Conservation (phyloP, 2,888 invertebrate genomes). For the Dicycla oo region DNA sequence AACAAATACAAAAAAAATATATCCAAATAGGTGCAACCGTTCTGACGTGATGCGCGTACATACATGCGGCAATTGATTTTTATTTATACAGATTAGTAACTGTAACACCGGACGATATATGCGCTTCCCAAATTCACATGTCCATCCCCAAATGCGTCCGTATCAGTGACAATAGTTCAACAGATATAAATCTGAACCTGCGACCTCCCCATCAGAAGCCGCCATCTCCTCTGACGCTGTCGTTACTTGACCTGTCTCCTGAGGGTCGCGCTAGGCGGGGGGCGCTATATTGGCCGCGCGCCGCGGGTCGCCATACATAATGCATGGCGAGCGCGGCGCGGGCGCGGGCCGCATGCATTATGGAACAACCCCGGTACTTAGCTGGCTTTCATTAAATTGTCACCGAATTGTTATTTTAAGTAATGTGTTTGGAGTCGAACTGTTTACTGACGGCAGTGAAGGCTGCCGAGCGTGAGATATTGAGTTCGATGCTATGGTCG, state of each 20-base stretch:
- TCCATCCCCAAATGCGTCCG: not conserved
- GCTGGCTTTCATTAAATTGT: slow-evolving; percentile 58
- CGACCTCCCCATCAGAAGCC: slow-evolving; percentile 13
- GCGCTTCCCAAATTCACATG: not conserved
- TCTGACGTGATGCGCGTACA: no score
- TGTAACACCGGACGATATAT: no score
- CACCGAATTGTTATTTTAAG: slow-evolving; percentile 56
- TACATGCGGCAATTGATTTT: no score
- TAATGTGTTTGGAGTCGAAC: slow-evolving; percentile 30
- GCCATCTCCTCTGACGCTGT: slow-evolving; percentile 29
- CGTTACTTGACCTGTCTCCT: slow-evolving; percentile 56
- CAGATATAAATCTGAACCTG: not conserved
- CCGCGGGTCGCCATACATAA: slow-evolving; percentile 78
- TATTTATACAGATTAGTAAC: no score
- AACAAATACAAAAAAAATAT: no score
- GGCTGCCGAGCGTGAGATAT: not conserved
- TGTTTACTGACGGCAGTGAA: not conserved
- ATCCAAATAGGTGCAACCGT: no score
- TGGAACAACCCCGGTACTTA: slow-evolving; percentile 59
- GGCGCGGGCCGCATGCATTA: slow-evolving; percentile 64
- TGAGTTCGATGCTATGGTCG: not conserved
- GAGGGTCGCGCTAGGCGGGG: slow-evolving; percentile 15
- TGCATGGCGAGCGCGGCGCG: slow-evolving; percentile 72
- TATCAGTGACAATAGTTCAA: slow-evolving; percentile 11
- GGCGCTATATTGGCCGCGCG: slow-evolving; percentile 68